These are phyloP conservation scores for Channa argus DNA, from an alignment of 2,113 vertebrate species.

Conservation along the genomic window DNA sequence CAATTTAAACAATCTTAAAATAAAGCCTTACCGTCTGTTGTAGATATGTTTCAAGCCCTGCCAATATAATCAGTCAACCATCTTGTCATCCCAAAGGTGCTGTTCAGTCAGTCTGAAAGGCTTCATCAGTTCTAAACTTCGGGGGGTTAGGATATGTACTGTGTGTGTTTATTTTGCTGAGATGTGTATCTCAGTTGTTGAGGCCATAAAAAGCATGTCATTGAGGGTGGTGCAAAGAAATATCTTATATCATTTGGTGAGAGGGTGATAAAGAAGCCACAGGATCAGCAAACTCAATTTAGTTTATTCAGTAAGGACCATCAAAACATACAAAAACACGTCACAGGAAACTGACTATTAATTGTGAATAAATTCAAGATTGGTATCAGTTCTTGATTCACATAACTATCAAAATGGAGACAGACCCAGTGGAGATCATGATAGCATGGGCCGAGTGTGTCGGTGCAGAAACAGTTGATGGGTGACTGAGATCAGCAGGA, in stretches of 20 bases:
- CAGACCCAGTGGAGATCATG: constrained; percentile 19
- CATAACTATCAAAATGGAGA: constrained; percentile 2
- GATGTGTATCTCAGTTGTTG: constrained; percentile 33
- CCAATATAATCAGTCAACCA: constrained; percentile 26
- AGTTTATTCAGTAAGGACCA: background rate
- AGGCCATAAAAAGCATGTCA: constrained; percentile 29
- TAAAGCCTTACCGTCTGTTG: constrained; percentile 6
- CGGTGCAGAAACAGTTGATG: constrained; percentile 1
- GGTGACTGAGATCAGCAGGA: background rate
- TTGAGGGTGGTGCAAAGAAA: constrained; percentile 26
- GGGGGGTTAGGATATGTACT: constrained; percentile 34
- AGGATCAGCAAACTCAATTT: background rate
- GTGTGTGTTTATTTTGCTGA: constrained; percentile 39
- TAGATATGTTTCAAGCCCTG: constrained; percentile 4
- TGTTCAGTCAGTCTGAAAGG: background rate
- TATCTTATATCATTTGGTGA: background rate
- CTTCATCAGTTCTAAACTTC: too few relatives aligned
- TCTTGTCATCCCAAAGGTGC: constrained; percentile 13
- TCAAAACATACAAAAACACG: background rate
- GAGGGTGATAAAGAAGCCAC: background rate
- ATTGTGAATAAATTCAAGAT: background rate
- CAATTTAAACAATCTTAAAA: background rate
- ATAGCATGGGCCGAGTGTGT: background rate
- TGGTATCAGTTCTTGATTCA: too few relatives aligned
- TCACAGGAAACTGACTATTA: background rate